A percentile compares a stretch with the other conserved stretches of the same genome.
phyloP scores from a whole-genome alignment of 2,888 invertebrate species.

The Bombylius discolor region DNA sequence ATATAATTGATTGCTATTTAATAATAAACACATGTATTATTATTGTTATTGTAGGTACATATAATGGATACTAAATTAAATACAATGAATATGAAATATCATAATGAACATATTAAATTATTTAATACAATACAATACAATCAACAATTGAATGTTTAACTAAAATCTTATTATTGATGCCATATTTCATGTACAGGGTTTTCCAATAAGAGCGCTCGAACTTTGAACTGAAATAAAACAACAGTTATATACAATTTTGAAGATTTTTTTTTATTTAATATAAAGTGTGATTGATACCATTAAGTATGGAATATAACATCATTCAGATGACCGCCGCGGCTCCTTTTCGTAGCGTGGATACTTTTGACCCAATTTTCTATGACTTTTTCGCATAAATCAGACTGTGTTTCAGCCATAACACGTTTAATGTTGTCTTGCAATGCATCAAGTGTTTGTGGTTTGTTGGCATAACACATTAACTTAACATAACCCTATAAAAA shows the following conservation, averaged over 20 bases:
- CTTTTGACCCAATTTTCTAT: neutral
- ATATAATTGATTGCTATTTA: too few relatives aligned
- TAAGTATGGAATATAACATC: neutral
- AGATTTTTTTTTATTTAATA: neutral
- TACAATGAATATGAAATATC: too few relatives aligned
- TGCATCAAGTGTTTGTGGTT: neutral
- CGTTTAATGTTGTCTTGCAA: neutral
- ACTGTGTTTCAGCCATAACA: neutral
- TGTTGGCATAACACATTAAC: neutral
- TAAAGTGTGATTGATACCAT: neutral
- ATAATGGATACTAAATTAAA: too few relatives aligned
- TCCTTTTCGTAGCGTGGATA: neutral
- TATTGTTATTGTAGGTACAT: too few relatives aligned
- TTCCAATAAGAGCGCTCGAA: too few relatives aligned
- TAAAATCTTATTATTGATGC: too few relatives aligned
- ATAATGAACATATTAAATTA: too few relatives aligned
- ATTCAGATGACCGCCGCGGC: neutral
- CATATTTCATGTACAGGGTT: too few relatives aligned
- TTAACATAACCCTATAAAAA: neutral
- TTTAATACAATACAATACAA: too few relatives aligned
- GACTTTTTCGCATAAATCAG: neutral
- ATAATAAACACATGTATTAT: too few relatives aligned
- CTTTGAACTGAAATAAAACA: conserved; percentile 1
- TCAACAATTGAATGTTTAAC: too few relatives aligned
- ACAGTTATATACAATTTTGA: neutral